phyloP scores from a whole-genome alignment of 2,797 vertebrate species.

The Mallotus villosus region DNA sequence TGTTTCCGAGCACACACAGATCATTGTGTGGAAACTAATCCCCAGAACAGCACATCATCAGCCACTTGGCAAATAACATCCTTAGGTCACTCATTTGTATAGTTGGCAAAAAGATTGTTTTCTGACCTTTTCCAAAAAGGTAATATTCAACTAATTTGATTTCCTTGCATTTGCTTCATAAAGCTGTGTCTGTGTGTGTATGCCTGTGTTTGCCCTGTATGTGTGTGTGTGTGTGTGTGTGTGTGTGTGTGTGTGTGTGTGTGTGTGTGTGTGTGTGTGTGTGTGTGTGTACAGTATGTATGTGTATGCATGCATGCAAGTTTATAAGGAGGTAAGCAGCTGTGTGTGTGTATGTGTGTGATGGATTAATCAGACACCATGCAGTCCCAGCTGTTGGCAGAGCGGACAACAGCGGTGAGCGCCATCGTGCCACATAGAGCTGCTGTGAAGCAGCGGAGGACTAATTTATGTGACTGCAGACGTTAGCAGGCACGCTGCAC shows the following conservation, averaged over 20 bases:
- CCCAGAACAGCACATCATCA: background rate
- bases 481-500: constrained; percentile 34
- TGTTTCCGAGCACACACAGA: background rate
- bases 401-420: constrained; percentile 15
- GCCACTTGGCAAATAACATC: background rate
- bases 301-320: no score
- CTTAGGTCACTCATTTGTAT: no score
- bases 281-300: no score
- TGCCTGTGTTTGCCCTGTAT: background rate
- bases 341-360: constrained; percentile 10
- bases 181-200: background rate
- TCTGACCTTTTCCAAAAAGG: no score
- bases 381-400: constrained; percentile 18
- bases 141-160: no score
- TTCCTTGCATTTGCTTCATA: background rate
- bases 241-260: background rate
- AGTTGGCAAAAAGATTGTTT: no score
- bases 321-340: no score
- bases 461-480: constrained; percentile 42
- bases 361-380: constrained; percentile 28
- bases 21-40: constrained; percentile 1
- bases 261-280: constrained; percentile 2
- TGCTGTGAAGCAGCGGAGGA: constrained; percentile 40
- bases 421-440: constrained; percentile 29
- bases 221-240: background rate